Percentiles rank a stretch among this genome's conserved stretches.
Conservation (phyloP, 1,140 invertebrate species). For the Musca domestica region DNA sequence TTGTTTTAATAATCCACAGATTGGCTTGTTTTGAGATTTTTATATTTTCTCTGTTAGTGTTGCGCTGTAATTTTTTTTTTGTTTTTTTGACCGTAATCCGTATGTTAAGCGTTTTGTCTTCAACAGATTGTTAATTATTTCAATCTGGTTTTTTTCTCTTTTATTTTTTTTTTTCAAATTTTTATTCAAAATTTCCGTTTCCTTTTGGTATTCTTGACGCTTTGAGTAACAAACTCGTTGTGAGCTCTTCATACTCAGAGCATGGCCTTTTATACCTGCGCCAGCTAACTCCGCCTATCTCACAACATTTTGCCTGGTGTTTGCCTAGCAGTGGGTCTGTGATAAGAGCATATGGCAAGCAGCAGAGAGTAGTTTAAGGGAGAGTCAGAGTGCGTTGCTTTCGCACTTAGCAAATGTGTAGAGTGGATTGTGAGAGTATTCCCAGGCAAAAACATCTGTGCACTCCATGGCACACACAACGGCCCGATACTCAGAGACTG, state of each 20-base stretch:
- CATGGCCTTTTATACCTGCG: slow-evolving; percentile 28
- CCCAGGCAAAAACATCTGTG: too few species aligned
- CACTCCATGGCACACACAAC: too few species aligned
- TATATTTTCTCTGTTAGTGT: slow-evolving; percentile 25
- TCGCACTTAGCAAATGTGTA: too few species aligned
- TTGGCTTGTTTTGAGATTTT: not conserved
- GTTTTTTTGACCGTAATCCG: slow-evolving; percentile 20
- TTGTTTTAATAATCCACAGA: not conserved
- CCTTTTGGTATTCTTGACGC: slow-evolving; percentile 24
- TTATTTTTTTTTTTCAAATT: not conserved
- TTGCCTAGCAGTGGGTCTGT: not conserved
- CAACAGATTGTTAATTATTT: not conserved
- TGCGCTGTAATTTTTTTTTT: not conserved
- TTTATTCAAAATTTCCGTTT: slow-evolving; percentile 2
- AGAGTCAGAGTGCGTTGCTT: too few species aligned
- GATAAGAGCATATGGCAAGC: slow-evolving; percentile 1
- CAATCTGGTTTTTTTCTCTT: slow-evolving; percentile 16
- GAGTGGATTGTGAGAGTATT: too few species aligned
- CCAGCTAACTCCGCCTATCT: slow-evolving; percentile 28
- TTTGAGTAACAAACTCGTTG: slow-evolving; percentile 36
- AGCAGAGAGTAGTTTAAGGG: not conserved
- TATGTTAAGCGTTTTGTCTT: slow-evolving; percentile 15
- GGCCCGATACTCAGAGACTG: too few species aligned
- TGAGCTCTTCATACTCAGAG: slow-evolving; percentile 30
- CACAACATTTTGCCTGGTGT: not conserved